A percentile compares a stretch with the other conserved stretches of the same genome.
phyloP scores from a whole-genome alignment of 2,797 vertebrate species.

The Phyllotis vaccarum region DNA sequence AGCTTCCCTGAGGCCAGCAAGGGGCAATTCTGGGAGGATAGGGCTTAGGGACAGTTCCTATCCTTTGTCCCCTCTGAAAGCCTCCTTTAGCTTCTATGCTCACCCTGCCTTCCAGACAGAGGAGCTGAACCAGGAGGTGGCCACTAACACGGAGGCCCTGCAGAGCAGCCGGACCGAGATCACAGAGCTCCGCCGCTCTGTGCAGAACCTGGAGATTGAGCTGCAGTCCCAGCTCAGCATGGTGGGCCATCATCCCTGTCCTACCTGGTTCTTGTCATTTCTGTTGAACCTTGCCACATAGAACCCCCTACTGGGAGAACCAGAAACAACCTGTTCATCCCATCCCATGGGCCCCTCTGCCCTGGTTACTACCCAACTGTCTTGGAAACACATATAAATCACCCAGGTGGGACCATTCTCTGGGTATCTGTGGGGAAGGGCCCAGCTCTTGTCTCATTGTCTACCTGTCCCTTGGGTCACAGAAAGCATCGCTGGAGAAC shows the following conservation, averaged over 20 bases:
- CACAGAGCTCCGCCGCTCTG: constrained; percentile 88
- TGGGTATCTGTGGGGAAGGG: not conserved
- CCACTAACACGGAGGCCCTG: constrained; percentile 88
- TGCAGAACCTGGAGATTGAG: constrained; percentile 93
- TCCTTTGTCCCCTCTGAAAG: not conserved
- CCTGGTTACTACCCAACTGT: rapidly evolving
- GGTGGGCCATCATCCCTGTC: constrained; percentile 81
- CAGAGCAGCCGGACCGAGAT: constrained; percentile 90
- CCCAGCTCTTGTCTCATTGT: not conserved
- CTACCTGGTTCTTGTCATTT: not conserved
- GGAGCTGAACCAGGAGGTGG: constrained; percentile 90
- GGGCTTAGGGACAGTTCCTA: not conserved
- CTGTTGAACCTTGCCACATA: rapidly evolving
- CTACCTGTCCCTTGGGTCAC: not conserved
- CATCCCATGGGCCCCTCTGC: not conserved
- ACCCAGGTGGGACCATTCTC: not conserved
- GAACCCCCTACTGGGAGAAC: not conserved
- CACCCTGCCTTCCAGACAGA: constrained; percentile 86
- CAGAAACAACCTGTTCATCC: not conserved
- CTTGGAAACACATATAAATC: not conserved
- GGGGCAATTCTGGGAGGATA: rapidly evolving
- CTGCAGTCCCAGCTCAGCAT: constrained; percentile 93
- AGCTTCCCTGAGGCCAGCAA: not conserved
- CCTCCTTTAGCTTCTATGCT: not conserved
- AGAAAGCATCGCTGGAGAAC: constrained; percentile 95